phyloP scores from a whole-genome alignment of 2,797 vertebrate species.

The Oceanodroma leucorhoa region DNA sequence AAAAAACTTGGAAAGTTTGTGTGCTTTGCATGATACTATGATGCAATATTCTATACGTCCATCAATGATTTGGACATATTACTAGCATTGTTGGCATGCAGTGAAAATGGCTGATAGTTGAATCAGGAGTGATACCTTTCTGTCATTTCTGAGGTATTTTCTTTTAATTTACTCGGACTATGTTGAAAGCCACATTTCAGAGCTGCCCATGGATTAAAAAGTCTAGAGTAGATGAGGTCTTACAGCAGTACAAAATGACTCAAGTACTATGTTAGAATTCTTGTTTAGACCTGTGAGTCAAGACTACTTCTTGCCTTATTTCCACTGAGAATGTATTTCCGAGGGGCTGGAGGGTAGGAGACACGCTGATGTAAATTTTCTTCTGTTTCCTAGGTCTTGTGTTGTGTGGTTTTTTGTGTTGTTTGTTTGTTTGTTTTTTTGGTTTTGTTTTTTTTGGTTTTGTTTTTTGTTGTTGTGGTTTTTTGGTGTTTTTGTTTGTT shows the following conservation, averaged over 20 bases:
- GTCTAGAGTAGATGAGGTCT: background rate
- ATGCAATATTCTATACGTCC: rapidly evolving
- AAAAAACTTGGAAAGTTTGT: background rate
- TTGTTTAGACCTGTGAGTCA: background rate
- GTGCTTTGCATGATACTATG: background rate
- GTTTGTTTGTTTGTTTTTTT: too few species aligned
- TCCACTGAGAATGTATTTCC: background rate
- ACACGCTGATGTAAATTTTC: background rate
- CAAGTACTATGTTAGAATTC: background rate
- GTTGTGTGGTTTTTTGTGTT: too few species aligned
- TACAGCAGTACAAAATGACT: background rate
- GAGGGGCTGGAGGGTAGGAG: background rate
- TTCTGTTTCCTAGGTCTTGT: background rate
- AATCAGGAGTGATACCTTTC: rapidly evolving
- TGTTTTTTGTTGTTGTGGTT: too few species aligned
- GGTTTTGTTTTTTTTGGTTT: too few species aligned
- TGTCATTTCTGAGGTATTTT: background rate
- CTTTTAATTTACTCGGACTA: background rate
- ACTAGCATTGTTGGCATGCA: background rate
- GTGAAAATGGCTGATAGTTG: background rate
- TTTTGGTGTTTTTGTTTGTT: too few species aligned
- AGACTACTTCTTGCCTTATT: background rate
- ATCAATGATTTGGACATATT: rapidly evolving
- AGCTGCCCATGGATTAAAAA: background rate
- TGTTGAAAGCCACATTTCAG: background rate